phyloP scores from a whole-genome alignment of 2,113 vertebrate species.

The zebrafish (Danio rerio) region GRCz12tu NC_133190.1:31523501-31524000 shows the following conservation, averaged over 20 bases:
- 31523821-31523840: background rate
- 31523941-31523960: conserved; percentile 49
- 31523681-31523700: too few species aligned
- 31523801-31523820: background rate
- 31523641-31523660: too few species aligned
- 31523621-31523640: too few species aligned
- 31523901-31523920: conserved; percentile 1
- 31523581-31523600: too few species aligned
- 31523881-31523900: conserved; percentile 17
- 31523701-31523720: too few species aligned
- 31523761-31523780: too few species aligned
- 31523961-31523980: conserved; percentile 33
- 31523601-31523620: too few species aligned
- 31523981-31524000: conserved; percentile 17
- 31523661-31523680: too few species aligned
- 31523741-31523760: too few species aligned
- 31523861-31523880: background rate
- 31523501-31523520: conserved; percentile 1
- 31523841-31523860: background rate
- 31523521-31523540: background rate
- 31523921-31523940: conserved; percentile 44
- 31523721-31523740: too few species aligned
- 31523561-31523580: background rate
- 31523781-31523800: background rate
- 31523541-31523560: background rate